Evolutionary conservation across 1,140 invertebrate species (phyloP), one percentile per base, ranked within the genome.

Genomic region (Ceratina japonica): DNA sequence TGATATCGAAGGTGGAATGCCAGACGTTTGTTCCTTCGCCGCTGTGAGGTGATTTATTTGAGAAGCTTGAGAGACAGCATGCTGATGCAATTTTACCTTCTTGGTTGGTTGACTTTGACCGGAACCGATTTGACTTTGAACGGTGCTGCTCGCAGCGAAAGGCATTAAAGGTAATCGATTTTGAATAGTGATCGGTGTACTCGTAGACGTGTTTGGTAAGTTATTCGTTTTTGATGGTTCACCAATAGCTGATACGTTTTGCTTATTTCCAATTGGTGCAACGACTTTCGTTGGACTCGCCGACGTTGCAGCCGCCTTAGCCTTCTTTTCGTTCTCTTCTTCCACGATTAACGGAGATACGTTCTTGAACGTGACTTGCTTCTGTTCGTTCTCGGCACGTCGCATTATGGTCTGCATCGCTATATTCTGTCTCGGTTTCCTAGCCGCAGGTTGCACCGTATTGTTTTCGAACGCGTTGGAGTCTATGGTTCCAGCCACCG

Each of bases 401-500:
- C 89, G 87, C 92, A 95, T 94, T 85, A 96, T 95, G 77, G 96
- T 95, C 87, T 97, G 96, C 93, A 97, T 94, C 0, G 95, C 96
- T 70, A 96, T 94, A 90, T 96, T 96, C 77, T 95, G 93, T 87
- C 95, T 88, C 79, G 92, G 87, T 91, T 93, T 88, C 80, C 92
- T 84, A 87, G 87, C 75, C 0, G 83, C 73, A 0, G 87, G 80
- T 16, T 75, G 58, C 69, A 92, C 92, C 24, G 87, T 59, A 16
- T 66, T 84, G 5, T 66, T 86, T 16, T 78, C 75, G 2, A 69
- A 69, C 51, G n/a, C 64, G 22, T 22, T 59, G 1, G n/a, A 58
- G 44, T 86, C 81, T 0, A 78, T 83, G 49, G 75, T 73, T n/a
- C 37, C 37, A 44, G 75, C 74, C n/a, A 61, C 70, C 86, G 10